Evolutionary conservation across 2,888 invertebrate species (phyloP).

Genomic region (Lacanobia oleracea): DNA sequence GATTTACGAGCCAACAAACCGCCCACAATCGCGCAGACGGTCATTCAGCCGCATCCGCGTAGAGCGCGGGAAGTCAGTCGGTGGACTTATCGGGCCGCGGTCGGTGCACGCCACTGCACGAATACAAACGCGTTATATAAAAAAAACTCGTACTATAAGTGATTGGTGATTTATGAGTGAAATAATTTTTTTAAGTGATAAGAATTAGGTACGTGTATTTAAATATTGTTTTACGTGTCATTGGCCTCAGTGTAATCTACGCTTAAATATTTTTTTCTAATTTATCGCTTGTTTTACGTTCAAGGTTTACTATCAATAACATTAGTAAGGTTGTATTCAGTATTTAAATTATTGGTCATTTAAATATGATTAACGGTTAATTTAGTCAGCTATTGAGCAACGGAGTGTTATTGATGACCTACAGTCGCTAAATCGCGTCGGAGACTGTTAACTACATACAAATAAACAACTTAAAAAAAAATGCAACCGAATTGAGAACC

Average conservation of each 20-base stretch:
- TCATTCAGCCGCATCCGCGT: constrained; percentile 66
- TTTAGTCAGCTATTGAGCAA: constrained; percentile 46
- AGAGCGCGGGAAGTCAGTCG: constrained; percentile 67
- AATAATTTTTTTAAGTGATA: constrained; percentile 61
- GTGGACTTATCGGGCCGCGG: constrained; percentile 65
- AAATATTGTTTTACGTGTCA: constrained; percentile 40
- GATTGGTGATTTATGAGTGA: constrained; percentile 62
- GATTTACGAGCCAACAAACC: constrained; percentile 66
- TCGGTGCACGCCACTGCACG: constrained; percentile 62
- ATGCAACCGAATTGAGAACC: too few relatives aligned
- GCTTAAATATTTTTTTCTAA: constrained; percentile 9
- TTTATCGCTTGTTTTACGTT: constrained; percentile 28
- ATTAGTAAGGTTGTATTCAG: constrained; percentile 28
- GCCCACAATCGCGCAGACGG: constrained; percentile 57
- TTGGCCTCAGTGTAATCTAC: constrained; percentile 32
- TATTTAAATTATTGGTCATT: constrained; percentile 46
- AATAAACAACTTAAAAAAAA: constrained; percentile 9
- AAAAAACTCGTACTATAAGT: constrained; percentile 57
- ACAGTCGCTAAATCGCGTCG: not conserved
- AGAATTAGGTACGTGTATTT: constrained; percentile 64
- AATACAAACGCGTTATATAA: constrained; percentile 51
- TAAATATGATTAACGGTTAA: constrained; percentile 33
- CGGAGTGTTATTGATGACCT: constrained; percentile 22
- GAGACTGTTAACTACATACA: not conserved
- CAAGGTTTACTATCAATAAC: constrained; percentile 52